These are phyloP conservation scores for Plecotus auritus DNA, from an alignment of 2,113 vertebrate species.

Conservation along the genomic window DNA sequence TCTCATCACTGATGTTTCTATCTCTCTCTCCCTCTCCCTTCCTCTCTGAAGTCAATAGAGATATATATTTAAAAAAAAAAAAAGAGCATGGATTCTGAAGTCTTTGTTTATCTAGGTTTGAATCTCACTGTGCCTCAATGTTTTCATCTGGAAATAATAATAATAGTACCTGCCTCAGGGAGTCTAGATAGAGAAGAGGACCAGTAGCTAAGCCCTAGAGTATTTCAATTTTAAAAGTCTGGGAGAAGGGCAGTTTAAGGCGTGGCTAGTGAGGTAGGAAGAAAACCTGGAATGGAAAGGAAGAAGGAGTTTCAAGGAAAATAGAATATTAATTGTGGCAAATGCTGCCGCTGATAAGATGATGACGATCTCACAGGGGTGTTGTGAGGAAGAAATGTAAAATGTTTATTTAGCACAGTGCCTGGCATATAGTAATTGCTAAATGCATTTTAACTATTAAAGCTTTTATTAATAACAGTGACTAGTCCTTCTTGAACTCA, in stretches of 20 bases:
- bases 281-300: slow-evolving; percentile 27
- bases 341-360: not conserved
- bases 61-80: no score
- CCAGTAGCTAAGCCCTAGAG: not conserved
- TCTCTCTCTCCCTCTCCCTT: no score
- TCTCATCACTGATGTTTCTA: no score
- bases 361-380: not conserved
- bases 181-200: not conserved
- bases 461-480: slow-evolving; percentile 14
- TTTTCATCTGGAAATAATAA: not conserved
- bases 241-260: not conserved
- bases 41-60: no score
- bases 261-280: not conserved
- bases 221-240: not conserved
- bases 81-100: not conserved
- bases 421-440: not conserved
- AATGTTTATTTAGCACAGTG: slow-evolving; percentile 4
- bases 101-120: not conserved
- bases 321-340: slow-evolving; percentile 10
- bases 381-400: not conserved
- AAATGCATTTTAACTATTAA: not conserved
- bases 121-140: not conserved
- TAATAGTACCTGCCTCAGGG: not conserved
- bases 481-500: not conserved
- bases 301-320: not conserved